phyloP scores from a whole-genome alignment of 2,113 vertebrate genomes.

The Microcebus ravelobensis region DNA sequence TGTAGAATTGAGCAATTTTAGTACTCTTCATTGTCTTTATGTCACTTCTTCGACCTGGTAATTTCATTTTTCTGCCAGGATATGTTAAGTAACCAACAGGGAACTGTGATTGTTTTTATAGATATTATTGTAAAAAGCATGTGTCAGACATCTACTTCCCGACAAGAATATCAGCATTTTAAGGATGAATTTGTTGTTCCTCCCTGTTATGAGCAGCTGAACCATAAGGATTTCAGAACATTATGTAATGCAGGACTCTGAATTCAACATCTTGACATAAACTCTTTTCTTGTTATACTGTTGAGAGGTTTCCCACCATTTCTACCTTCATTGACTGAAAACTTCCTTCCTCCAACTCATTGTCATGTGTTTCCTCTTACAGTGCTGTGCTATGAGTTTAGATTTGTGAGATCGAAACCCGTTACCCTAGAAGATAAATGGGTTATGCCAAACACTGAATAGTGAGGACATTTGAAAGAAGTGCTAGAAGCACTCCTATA shows the following conservation, averaged over 20 bases:
- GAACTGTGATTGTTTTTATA: background rate
- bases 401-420: background rate
- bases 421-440: background rate
- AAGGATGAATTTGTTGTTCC: background rate
- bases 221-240: background rate
- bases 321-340: background rate
- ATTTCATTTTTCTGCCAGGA: background rate
- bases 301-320: background rate
- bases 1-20: background rate
- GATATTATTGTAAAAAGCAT: background rate
- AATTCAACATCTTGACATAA: background rate
- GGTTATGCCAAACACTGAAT: background rate
- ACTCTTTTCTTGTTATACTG: background rate
- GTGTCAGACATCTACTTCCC: background rate
- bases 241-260: background rate
- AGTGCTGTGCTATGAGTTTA: background rate
- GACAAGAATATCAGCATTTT: background rate
- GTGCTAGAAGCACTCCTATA: rapidly evolving
- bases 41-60: background rate
- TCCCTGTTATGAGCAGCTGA: background rate
- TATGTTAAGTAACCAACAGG: background rate
- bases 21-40: background rate
- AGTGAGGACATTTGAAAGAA: background rate
- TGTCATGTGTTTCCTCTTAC: background rate
- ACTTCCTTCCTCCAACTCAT: background rate